These are phyloP conservation scores for Philereme transversata DNA, from an alignment of 2,888 invertebrate species.

Conservation along the genomic window DNA sequence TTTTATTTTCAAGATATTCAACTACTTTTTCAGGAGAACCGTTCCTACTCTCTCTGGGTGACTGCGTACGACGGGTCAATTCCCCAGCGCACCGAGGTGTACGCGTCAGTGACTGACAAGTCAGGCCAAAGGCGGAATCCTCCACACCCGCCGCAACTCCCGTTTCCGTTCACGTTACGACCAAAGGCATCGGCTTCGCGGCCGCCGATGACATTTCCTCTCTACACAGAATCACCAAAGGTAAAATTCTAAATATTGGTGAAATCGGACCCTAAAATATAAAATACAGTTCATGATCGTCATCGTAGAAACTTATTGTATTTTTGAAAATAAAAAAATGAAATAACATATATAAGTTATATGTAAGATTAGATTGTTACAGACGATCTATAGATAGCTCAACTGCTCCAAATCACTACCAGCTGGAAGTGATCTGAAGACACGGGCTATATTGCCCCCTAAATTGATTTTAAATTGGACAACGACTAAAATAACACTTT, in stretches of 20 bases:
- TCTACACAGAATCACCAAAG: conserved; percentile 44
- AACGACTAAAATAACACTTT: not conserved
- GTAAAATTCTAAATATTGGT: not conserved
- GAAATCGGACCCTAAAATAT: too few relatives aligned
- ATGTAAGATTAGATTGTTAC: too few relatives aligned
- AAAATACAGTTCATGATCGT: too few relatives aligned
- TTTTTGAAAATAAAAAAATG: too few relatives aligned
- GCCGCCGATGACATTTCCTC: conserved; percentile 50
- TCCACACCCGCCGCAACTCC: conserved; percentile 60
- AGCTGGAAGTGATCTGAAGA: too few relatives aligned
- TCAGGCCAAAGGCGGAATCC: conserved; percentile 58
- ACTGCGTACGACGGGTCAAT: conserved; percentile 71
- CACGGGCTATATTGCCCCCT: too few relatives aligned
- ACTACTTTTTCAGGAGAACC: conserved; percentile 67
- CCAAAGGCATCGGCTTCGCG: conserved; percentile 38
- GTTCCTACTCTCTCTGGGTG: conserved; percentile 74
- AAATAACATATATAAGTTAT: too few relatives aligned
- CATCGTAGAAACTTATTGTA: too few relatives aligned
- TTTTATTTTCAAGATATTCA: conserved; percentile 6
- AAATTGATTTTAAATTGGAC: too few relatives aligned
- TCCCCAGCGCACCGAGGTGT: conserved; percentile 70
- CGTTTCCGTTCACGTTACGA: conserved; percentile 50
- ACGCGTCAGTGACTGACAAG: conserved; percentile 68
- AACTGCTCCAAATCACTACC: too few relatives aligned
- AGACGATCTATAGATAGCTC: too few relatives aligned